phyloP scores from a whole-genome alignment of 2,888 invertebrate species.

The Embidobia sp. region DNA sequence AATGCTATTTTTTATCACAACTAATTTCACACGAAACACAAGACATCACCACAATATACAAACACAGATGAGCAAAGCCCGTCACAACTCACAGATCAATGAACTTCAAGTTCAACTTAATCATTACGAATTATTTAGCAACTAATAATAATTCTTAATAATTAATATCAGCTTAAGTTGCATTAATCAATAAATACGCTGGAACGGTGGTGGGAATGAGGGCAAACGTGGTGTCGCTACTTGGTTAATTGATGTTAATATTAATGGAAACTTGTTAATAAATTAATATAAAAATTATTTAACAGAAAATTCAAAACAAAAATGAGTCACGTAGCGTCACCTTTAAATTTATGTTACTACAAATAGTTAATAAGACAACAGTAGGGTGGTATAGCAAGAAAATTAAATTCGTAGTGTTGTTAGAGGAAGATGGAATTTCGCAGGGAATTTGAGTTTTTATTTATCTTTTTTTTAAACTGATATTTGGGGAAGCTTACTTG shows the following conservation, averaged over 20 bases:
- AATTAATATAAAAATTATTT: not conserved
- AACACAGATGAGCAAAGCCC: slow-evolving; percentile 17
- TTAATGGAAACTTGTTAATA: too few species aligned
- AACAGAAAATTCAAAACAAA: not conserved
- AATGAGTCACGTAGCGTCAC: slow-evolving; percentile 44
- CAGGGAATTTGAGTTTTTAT: slow-evolving; percentile 31
- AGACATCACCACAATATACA: slow-evolving; percentile 7
- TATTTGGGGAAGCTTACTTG: not conserved
- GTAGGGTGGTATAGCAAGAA: slow-evolving; percentile 7
- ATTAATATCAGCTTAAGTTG: slow-evolving; percentile 45
- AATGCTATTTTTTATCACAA: slow-evolving; percentile 1
- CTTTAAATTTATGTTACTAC: slow-evolving; percentile 9
- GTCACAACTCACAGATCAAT: slow-evolving; percentile 42
- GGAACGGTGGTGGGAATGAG: slow-evolving; percentile 43
- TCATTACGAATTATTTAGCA: slow-evolving; percentile 52
- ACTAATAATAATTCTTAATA: slow-evolving; percentile 58
- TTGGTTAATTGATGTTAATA: slow-evolving; percentile 18
- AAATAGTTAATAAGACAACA: slow-evolving; percentile 11
- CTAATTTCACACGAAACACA: not conserved
- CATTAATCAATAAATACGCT: slow-evolving; percentile 38
- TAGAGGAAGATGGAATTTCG: slow-evolving; percentile 43
- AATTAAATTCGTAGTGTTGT: not conserved
- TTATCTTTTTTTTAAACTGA: too few species aligned
- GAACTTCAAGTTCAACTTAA: slow-evolving; percentile 30
- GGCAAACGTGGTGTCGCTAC: slow-evolving; percentile 41